Evolutionary conservation across 1,140 invertebrate genomes (phyloP).

Genomic region (Chlorops oryzae): DNA sequence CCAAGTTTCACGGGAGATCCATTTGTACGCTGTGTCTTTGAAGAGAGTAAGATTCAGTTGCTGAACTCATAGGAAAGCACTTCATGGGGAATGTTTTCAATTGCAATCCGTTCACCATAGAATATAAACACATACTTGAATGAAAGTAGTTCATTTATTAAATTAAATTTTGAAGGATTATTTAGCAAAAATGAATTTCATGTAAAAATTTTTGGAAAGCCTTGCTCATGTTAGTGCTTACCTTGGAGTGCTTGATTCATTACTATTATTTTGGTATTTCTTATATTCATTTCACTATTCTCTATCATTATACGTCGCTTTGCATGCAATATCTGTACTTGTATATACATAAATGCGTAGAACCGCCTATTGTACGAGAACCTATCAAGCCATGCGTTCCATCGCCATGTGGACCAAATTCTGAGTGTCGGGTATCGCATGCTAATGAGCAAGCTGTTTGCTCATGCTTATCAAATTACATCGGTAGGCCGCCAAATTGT

Average conservation of each 20-base stretch:
- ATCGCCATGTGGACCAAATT: constrained; percentile 75
- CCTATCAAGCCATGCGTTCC: constrained; percentile 62
- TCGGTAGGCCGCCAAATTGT: constrained; percentile 69
- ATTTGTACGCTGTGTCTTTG: constrained; percentile 58
- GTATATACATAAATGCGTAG: constrained; percentile 41
- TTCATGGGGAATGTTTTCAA: background rate
- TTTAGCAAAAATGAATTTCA: too few relatives aligned
- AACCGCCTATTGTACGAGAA: constrained; percentile 42
- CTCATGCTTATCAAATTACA: constrained; percentile 64
- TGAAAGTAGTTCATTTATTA: too few relatives aligned
- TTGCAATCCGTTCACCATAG: too few relatives aligned
- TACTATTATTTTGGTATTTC: too few relatives aligned
- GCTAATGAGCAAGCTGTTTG: constrained; percentile 61
- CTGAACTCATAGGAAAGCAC: background rate
- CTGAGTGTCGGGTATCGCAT: constrained; percentile 63
- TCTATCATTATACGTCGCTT: constrained; percentile 36
- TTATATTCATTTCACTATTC: constrained; percentile 24
- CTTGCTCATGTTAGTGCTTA: too few relatives aligned
- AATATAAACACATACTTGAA: too few relatives aligned
- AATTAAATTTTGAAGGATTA: too few relatives aligned
- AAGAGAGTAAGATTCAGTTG: constrained; percentile 56
- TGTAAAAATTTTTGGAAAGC: too few relatives aligned
- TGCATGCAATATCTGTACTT: too few relatives aligned
- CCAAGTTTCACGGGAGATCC: constrained; percentile 65
- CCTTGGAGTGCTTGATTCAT: too few relatives aligned